A percentile compares a stretch with the other conserved stretches of the same genome.
Evolutionary conservation across 2,888 invertebrate species (phyloP).

Genomic region (Spodoptera littoralis): DNA sequence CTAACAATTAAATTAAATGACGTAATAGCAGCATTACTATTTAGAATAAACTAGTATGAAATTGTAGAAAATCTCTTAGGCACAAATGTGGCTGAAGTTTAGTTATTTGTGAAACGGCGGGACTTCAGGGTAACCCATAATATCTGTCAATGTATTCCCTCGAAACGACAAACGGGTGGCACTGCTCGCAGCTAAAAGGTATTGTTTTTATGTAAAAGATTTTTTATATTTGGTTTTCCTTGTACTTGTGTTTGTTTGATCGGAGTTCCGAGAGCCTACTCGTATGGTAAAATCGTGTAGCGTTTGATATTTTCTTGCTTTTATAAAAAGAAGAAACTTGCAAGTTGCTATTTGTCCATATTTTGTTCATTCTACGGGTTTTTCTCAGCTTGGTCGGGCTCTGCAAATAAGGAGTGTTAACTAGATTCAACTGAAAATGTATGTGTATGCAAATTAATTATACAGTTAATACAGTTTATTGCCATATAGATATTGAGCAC

Average conservation of each 20-base stretch:
- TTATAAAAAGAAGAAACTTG: too few species aligned
- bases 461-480: too few species aligned
- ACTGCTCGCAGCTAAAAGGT: not conserved
- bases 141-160: conserved; percentile 17
- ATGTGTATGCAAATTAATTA: too few species aligned
- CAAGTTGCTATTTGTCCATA: too few species aligned
- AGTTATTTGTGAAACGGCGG: conserved; percentile 25
- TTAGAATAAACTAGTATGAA: not conserved
- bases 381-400: too few species aligned
- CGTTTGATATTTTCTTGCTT: too few species aligned
- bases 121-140: conserved; percentile 6
- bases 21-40: conserved; percentile 3
- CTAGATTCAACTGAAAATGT: too few species aligned
- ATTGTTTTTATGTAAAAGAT: not conserved
- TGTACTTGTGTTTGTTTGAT: conserved; percentile 2
- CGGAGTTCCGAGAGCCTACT: too few species aligned
- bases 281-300: not conserved
- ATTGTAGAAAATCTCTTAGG: not conserved
- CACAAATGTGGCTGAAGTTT: conserved; percentile 1
- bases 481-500: too few species aligned
- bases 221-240: conserved; percentile 1
- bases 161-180: not conserved
- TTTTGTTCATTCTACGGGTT: too few species aligned
- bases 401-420: too few species aligned
- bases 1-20: conserved; percentile 30